Base-by-base conservation (phyloP, 1,140 invertebrate genomes). In the Ceratosolen fusciceps region DNA sequence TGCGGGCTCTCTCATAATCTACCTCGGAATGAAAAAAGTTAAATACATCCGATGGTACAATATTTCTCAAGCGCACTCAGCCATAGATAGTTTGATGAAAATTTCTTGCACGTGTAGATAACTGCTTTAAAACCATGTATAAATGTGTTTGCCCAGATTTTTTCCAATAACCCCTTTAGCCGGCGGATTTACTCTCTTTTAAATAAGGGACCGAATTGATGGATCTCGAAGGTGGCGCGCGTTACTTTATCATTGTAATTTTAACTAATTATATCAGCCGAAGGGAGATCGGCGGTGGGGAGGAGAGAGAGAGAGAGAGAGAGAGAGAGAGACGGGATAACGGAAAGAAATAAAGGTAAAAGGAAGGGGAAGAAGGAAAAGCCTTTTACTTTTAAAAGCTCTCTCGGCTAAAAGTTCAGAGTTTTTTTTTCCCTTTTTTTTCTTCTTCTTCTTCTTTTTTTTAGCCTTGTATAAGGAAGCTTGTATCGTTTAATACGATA, bases 401-500 rank as follows among this genome's bases (percentile, higher is more conserved):
- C 26, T 60, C 26, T 60, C 2, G 12, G 12, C 1, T 60, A 60
- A 60, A 60, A 60, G 26, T 29, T 29, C 29, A 31, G 26, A 60
- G 29, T 31, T 19, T 31, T 60, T 31, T 31, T 43, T 12, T n/a
- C n/a, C n/a, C n/a, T n/a, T n/a, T n/a, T n/a, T n/a, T n/a, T n/a
- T n/a, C n/a, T n/a, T n/a, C n/a, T n/a, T n/a, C n/a, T n/a, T n/a
- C n/a, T n/a, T n/a, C n/a, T n/a, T n/a, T n/a, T n/a, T n/a, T n/a
- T n/a, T n/a, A n/a, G 9, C 31, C 10, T 29, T 60, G 16, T 34
- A 60, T 31, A 31, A 60, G 58, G 24, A 60, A 34, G 14, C 12
- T 10, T 31, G 58, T 16, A 31, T 60, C 58, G 58, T 60, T 29
- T 60, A 60, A 60, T 60, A 31, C 58, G 26, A 60, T 60, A 60